Conservation (phyloP, 2,797 vertebrate species). For the Galago senegalensis region DNA sequence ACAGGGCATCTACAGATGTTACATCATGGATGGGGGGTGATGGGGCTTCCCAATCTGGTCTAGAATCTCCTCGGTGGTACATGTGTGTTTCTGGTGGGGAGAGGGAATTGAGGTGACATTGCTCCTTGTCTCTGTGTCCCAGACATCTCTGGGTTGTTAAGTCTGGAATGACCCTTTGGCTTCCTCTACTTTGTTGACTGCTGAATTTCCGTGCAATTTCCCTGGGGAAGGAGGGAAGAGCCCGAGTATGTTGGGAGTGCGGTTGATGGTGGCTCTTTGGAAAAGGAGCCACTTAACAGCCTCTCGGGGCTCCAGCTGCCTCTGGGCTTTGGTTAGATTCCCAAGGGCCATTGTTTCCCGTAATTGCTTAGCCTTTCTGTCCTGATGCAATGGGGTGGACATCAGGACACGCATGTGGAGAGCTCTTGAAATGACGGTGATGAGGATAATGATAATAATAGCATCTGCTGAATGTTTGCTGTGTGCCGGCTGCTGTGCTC, state of each 20-base stretch:
- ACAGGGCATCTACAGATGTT: neutral
- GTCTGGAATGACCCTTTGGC: neutral
- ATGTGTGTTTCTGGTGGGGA: neutral
- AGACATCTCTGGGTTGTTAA: neutral
- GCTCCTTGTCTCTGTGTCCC: neutral
- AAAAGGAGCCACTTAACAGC: neutral
- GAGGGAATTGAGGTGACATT: neutral
- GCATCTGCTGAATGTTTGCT: neutral
- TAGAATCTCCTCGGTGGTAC: neutral
- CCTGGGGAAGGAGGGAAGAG: neutral
- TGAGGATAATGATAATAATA: neutral
- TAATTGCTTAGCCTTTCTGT: neutral
- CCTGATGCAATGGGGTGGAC: constrained; percentile 1
- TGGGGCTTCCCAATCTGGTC: neutral
- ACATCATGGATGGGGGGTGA: neutral
- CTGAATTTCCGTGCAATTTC: constrained; percentile 12
- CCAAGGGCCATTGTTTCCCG: constrained; percentile 1
- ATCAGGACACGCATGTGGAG: neutral
- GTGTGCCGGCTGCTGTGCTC: neutral
- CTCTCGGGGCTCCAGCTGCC: neutral
- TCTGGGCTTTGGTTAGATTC: constrained; percentile 56
- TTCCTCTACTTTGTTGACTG: neutral
- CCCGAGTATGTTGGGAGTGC: too few relatives aligned
- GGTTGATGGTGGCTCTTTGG: neutral
- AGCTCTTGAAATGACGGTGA: neutral